These are phyloP conservation scores for Liopterus haemorrhoidalis DNA, from an alignment of 2,888 invertebrate genomes.

Conservation along the genomic window DNA sequence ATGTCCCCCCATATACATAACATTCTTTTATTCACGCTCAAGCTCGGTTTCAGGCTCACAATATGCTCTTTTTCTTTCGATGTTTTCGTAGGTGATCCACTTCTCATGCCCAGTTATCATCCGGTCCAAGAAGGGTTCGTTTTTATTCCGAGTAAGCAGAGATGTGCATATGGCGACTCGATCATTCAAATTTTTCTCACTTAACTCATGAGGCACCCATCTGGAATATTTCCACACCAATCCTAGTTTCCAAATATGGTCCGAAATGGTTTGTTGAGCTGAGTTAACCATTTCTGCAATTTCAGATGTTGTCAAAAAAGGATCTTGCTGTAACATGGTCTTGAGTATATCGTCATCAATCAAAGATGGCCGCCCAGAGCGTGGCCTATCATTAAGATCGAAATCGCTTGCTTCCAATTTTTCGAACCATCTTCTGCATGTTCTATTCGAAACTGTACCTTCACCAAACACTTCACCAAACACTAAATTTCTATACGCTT, in stretches of 20 bases:
- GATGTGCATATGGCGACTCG: slow-evolving; percentile 22
- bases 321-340: slow-evolving; percentile 16
- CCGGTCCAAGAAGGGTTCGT: no score
- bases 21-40: no score
- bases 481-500: no score
- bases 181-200: slow-evolving; percentile 20
- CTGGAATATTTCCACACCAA: slow-evolving; percentile 23
- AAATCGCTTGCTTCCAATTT: slow-evolving; percentile 20
- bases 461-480: slow-evolving; percentile 13
- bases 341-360: slow-evolving; percentile 20
- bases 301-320: slow-evolving; percentile 16
- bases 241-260: slow-evolving; percentile 20
- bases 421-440: no score
- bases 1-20: no score
- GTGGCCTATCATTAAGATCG: slow-evolving; percentile 24
- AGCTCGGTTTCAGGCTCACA: no score
- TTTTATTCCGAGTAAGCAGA: no score
- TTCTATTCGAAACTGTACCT: slow-evolving; percentile 16
- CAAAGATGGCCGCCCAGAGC: slow-evolving; percentile 27
- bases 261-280: slow-evolving; percentile 19
- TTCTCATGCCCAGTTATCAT: no score
- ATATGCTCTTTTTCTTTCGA: no score
- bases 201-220: slow-evolving; percentile 16
- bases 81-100: no score
- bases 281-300: slow-evolving; percentile 18